Base-by-base conservation (phyloP, 2,888 invertebrate genomes). In the Junonia oenone region DNA sequence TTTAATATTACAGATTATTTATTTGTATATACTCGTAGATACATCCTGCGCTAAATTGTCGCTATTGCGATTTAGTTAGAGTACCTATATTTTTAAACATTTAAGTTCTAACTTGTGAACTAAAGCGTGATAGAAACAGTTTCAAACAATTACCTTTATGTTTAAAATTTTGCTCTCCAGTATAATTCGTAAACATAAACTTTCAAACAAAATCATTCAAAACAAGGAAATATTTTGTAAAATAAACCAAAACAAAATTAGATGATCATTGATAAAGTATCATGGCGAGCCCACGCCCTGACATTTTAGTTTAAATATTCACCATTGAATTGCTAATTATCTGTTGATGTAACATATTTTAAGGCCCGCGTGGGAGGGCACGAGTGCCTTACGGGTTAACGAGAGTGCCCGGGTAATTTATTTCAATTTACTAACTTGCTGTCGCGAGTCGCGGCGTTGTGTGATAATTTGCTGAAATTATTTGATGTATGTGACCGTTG, bases 241-340 rank as follows among this genome's bases (percentile, higher is more conserved):
- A 19, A 38, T 11, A 4, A 4, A 13, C 22, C 22, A 37, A 17
- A 17, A 17, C 9, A 15, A 15, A 40, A 17, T 5, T n/a, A 19
- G 19, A 9, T 19, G 38, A 40, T 40, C 38, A 19, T 17, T 9
- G 38, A 40, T 19, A 11, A 40, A 19, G 38, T 40, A n/a, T 22
- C 22, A 22, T 3, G 5, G 22, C 11, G 11, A 5, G 47, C 73
- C 69, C 62, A 69, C 69, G 59, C 59, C 17, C 47, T 68, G 69
- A 67, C 68, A 68, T 71, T 69, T 72, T 46, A 46, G 47, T 46
- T 45, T 40, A 54, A 58, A 51, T 57, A 58, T 62, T 57, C 38
- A 45, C 54, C 55, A 64, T 51, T 63, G 66, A 64, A 64, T 62
- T 43, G 54, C 57, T 66, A 69, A 70, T 71, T 72, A 65, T 65